phyloP scores from a whole-genome alignment of 2,113 vertebrate genomes.

The Delphinapterus leucas region DNA sequence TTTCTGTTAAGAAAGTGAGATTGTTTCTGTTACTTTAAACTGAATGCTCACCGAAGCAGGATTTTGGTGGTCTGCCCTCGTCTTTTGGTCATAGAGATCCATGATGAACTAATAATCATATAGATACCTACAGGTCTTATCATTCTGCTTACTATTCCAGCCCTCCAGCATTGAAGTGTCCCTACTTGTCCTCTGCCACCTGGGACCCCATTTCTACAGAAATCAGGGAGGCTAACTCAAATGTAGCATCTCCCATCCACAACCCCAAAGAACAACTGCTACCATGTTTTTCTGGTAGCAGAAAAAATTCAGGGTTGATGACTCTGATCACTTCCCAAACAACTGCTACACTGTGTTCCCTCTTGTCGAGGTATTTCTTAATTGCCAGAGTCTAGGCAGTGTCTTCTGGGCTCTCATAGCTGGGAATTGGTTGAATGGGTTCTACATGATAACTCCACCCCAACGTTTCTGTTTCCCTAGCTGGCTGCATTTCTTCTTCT shows the following conservation, averaged over 20 bases:
- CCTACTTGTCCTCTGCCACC: not conserved
- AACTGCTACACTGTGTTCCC: not conserved
- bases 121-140: not conserved
- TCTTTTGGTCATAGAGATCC: not conserved
- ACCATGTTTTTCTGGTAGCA: not conserved
- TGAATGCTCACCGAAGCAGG: not conserved
- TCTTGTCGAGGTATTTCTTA: not conserved
- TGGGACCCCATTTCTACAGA: not conserved
- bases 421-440: not conserved
- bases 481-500: not conserved
- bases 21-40: not conserved
- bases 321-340: no score
- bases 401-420: not conserved
- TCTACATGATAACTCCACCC: not conserved
- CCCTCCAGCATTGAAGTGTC: not conserved
- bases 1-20: not conserved
- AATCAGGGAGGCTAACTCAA: not conserved
- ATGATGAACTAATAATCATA: not conserved
- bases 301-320: no score
- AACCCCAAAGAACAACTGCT: not conserved
- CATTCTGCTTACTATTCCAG: not conserved
- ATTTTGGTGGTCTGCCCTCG: not conserved
- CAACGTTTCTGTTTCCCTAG: not conserved
- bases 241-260: not conserved
- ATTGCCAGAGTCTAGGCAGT: not conserved